Evolutionary conservation across 2,888 invertebrate species (phyloP).

Genomic region (Rhagium mordax): DNA sequence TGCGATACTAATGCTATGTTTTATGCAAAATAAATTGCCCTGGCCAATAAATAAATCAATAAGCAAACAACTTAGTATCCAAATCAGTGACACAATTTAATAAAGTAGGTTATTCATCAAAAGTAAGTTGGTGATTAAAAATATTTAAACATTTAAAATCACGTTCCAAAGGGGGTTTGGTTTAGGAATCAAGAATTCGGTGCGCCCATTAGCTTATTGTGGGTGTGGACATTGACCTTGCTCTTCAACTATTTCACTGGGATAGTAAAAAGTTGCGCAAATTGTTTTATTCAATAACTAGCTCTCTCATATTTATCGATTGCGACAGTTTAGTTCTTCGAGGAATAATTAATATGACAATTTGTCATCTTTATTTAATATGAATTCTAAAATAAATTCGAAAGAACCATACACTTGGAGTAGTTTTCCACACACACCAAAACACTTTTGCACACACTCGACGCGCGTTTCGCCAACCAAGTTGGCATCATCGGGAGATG

Average conservation of each 20-base stretch:
- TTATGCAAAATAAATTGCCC: conserved; percentile 7
- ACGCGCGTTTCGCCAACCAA: too few species aligned
- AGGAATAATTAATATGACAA: too few species aligned
- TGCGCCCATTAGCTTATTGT: conserved; percentile 22
- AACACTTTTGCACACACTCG: too few species aligned
- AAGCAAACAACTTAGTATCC: conserved; percentile 5
- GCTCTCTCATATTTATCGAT: too few species aligned
- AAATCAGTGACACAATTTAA: conserved; percentile 11
- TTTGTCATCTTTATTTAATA: too few species aligned
- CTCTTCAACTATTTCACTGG: conserved; percentile 26
- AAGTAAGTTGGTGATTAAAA: conserved; percentile 9
- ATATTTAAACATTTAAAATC: neutral
- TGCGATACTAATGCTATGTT: neutral
- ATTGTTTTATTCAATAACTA: neutral
- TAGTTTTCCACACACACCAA: too few species aligned
- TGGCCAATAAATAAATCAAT: neutral
- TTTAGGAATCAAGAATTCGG: neutral
- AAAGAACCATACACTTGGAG: too few species aligned
- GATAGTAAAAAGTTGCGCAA: neutral
- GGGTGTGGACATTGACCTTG: conserved; percentile 35
- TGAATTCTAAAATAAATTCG: too few species aligned
- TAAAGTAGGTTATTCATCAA: conserved; percentile 23
- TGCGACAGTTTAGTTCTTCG: too few species aligned
- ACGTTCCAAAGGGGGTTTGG: conserved; percentile 21
- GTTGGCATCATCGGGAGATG: too few species aligned